Evolutionary conservation across 2,113 vertebrate genomes (phyloP).

Genomic region (Arothron firmamentum): DNA sequence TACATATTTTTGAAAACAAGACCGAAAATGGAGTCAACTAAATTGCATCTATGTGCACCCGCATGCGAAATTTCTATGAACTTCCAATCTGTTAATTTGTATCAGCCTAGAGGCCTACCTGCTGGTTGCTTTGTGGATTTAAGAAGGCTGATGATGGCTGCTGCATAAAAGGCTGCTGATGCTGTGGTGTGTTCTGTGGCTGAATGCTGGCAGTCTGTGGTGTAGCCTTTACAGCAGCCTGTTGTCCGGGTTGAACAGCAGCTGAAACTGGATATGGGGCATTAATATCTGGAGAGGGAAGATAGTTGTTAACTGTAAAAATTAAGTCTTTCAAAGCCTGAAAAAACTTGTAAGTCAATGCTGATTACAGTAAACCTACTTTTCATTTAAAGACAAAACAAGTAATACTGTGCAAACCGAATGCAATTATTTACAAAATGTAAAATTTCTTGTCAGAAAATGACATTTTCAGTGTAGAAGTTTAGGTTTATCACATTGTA

Average conservation of each 20-base stretch:
- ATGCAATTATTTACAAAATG: no score
- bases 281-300: conserved; percentile 35
- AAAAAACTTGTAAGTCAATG: no score
- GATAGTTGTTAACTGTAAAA: not conserved
- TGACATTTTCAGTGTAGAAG: no score
- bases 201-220: conserved; percentile 67
- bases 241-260: conserved; percentile 68
- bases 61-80: not conserved
- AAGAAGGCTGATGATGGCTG: conserved; percentile 63
- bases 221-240: conserved; percentile 66
- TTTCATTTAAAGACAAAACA: no score
- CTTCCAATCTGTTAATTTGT: not conserved
- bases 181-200: conserved; percentile 82
- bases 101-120: conserved; percentile 63
- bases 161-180: conserved; percentile 87
- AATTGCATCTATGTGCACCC: not conserved
- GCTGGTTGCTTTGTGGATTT: conserved; percentile 74
- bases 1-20: not conserved
- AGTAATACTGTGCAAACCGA: no score
- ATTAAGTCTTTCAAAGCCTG: not conserved
- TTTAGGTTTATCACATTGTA: no score
- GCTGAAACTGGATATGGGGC: conserved; percentile 46
- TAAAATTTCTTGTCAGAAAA: no score
- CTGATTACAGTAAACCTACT: no score
- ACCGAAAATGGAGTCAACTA: not conserved